Evolutionary conservation across 2,113 vertebrate genomes (phyloP).

Genomic region (Tupaia tana): DNA sequence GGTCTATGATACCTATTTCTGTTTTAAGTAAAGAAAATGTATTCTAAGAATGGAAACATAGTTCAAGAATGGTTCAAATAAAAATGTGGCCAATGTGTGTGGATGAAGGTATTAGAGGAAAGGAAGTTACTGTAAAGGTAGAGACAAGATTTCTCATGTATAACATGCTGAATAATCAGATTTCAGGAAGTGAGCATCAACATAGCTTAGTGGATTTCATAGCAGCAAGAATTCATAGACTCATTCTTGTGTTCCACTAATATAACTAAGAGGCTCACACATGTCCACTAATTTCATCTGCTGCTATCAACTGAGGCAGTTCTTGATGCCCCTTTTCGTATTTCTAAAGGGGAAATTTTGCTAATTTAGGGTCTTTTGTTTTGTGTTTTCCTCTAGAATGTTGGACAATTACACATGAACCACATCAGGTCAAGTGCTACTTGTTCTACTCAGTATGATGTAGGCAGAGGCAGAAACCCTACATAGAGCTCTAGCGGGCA

Average conservation of each 20-base stretch:
- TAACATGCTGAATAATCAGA: background rate
- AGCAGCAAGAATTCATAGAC: background rate
- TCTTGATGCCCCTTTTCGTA: background rate
- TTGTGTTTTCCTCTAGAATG: background rate
- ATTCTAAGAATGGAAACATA: constrained; percentile 17
- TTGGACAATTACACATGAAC: background rate
- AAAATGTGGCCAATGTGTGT: background rate
- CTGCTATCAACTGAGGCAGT: background rate
- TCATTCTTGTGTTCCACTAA: background rate
- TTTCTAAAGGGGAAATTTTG: background rate
- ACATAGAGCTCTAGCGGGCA: background rate
- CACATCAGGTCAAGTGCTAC: background rate
- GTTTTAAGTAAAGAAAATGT: background rate
- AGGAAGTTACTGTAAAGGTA: background rate
- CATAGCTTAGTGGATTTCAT: background rate
- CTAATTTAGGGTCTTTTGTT: background rate
- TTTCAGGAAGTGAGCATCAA: background rate
- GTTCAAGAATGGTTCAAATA: constrained; percentile 15
- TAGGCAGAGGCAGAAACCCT: background rate
- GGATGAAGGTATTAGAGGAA: background rate
- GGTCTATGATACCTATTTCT: background rate
- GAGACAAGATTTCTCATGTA: background rate
- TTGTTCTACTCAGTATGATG: background rate
- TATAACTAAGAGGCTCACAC: background rate
- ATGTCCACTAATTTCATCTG: background rate